Evolutionary conservation across 2,113 vertebrate species (phyloP).

Genomic region (Carlito syrichta): DNA sequence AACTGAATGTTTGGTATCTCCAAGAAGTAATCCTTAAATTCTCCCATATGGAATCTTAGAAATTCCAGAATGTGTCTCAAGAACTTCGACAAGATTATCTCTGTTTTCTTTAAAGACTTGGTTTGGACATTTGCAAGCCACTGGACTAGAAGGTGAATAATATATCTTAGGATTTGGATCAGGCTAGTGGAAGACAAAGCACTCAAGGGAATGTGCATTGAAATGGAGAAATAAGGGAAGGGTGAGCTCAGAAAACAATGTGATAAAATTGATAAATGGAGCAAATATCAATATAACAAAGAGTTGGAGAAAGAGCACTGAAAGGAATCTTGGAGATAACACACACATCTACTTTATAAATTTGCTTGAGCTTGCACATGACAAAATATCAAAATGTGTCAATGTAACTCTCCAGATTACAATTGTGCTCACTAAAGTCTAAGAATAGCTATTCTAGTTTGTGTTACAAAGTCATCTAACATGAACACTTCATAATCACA

Average conservation of each 20-base stretch:
- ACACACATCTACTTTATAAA: background rate
- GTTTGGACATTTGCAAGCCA: background rate
- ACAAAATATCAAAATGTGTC: background rate
- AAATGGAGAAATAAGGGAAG: background rate
- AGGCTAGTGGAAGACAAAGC: background rate
- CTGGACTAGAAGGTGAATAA: background rate
- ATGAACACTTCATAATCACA: background rate
- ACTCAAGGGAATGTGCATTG: background rate
- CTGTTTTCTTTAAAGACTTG: background rate
- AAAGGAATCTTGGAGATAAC: background rate
- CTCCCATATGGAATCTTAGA: background rate
- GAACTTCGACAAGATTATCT: background rate
- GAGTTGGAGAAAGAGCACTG: background rate
- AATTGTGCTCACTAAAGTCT: background rate
- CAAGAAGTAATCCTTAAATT: background rate
- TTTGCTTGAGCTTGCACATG: background rate
- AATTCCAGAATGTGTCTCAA: background rate
- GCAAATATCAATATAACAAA: background rate
- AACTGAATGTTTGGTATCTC: background rate
- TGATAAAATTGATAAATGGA: background rate
- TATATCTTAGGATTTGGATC: background rate
- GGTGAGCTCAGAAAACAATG: background rate
- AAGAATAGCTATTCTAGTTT: background rate
- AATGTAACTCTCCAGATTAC: background rate
- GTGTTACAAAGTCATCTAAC: background rate